These are phyloP conservation scores for Siniperca scherzeri DNA, from an alignment of 2,797 vertebrate species.

Conservation along the genomic window DNA sequence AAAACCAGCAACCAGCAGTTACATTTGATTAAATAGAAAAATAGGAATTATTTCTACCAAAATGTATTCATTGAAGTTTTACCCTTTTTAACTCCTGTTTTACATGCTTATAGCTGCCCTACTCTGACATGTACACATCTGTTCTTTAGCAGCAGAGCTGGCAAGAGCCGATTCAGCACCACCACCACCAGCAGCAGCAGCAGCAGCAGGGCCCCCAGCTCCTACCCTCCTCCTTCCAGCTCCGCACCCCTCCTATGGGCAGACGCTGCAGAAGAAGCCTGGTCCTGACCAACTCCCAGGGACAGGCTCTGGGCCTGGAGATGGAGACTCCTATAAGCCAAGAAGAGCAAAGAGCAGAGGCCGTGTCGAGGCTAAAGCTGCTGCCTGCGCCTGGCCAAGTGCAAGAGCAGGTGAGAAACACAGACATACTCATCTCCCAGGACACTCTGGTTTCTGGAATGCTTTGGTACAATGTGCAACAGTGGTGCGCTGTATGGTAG, in stretches of 20 bases:
- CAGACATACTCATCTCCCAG: slow-evolving; percentile 50
- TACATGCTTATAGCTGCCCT: neutral
- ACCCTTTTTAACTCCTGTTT: neutral
- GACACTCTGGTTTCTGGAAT: slow-evolving; percentile 73
- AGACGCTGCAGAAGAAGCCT: slow-evolving; percentile 76
- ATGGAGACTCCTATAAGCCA: slow-evolving; percentile 62
- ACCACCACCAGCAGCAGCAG: slow-evolving; percentile 49
- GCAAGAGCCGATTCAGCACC: slow-evolving; percentile 59
- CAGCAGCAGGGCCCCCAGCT: slow-evolving; percentile 65
- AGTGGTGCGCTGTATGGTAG: neutral
- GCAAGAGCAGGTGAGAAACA: slow-evolving; percentile 80
- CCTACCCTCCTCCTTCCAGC: slow-evolving; percentile 79
- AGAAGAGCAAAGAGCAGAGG: slow-evolving; percentile 79
- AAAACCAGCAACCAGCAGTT: neutral
- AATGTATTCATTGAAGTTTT: neutral
- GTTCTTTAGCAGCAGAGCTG: slow-evolving; percentile 71
- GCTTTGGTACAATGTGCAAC: slow-evolving; percentile 38
- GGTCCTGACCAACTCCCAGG: slow-evolving; percentile 66
- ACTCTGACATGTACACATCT: slow-evolving; percentile 15
- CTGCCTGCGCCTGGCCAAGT: slow-evolving; percentile 73
- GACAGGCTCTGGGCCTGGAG: slow-evolving; percentile 57
- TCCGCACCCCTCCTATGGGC: slow-evolving; percentile 83
- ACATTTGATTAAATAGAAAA: neutral
- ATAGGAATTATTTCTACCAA: neutral
- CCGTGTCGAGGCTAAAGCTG: slow-evolving; percentile 83